Conservation (phyloP, 1,140 invertebrate genomes). For the Pantala flavescens region DNA sequence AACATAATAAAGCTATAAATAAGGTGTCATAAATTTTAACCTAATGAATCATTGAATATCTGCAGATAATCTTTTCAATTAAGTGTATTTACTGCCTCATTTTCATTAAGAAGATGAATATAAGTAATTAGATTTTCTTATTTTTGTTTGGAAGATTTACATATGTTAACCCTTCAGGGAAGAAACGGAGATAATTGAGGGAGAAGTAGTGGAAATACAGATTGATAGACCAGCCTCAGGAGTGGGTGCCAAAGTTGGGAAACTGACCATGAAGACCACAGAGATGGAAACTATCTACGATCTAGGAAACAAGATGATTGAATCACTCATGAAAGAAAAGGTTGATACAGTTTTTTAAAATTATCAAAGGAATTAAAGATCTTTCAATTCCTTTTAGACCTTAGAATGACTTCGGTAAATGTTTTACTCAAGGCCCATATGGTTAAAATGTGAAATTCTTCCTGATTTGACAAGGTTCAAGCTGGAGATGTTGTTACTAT, state of each 20-base stretch:
- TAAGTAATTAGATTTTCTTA: no score
- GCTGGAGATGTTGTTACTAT: slow-evolving; percentile 95
- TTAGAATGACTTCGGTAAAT: no score
- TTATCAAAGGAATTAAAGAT: neutral
- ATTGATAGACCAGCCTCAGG: slow-evolving; percentile 88
- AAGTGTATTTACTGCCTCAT: no score
- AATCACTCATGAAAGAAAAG: slow-evolving; percentile 93
- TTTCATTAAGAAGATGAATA: no score
- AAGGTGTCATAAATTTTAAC: no score
- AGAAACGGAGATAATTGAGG: slow-evolving; percentile 97
- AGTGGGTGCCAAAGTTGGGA: slow-evolving; percentile 81
- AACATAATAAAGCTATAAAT: no score
- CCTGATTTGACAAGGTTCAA: slow-evolving; percentile 50
- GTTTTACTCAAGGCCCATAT: no score
- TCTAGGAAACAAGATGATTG: slow-evolving; percentile 97
- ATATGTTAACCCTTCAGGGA: slow-evolving; percentile 49
- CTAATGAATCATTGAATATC: no score
- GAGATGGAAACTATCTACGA: slow-evolving; percentile 99
- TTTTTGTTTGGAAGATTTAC: no score
- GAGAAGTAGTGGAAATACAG: slow-evolving; percentile 96
- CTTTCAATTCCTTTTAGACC: no score
- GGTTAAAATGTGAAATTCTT: no score
- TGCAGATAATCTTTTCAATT: no score
- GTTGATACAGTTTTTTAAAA: slow-evolving; percentile 33
- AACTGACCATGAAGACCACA: slow-evolving; percentile 94